Evolutionary conservation across 2,888 invertebrate genomes (phyloP).

Genomic region (Scaptomyza reducta): DNA sequence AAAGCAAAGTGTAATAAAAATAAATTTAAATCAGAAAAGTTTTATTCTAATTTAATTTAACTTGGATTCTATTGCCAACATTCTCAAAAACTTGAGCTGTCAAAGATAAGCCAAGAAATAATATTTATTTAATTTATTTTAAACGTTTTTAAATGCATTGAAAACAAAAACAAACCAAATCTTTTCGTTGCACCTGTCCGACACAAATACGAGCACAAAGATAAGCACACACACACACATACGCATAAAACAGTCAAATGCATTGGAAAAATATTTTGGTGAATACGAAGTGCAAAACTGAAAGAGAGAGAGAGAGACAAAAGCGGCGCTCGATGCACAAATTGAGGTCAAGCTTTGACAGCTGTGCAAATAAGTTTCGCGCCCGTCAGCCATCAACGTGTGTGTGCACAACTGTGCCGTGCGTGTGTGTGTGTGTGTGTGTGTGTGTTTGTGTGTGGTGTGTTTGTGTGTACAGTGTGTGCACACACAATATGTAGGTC

Average conservation of each 20-base stretch:
- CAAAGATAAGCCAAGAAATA: slow-evolving; percentile 29
- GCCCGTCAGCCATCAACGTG: slow-evolving; percentile 27
- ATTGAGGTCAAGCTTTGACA: slow-evolving; percentile 77
- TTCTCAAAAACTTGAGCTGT: slow-evolving; percentile 5
- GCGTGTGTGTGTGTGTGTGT: slow-evolving; percentile 7
- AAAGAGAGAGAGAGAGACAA: slow-evolving; percentile 18
- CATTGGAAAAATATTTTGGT: slow-evolving; percentile 59
- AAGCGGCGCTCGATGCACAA: slow-evolving; percentile 47
- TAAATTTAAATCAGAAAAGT: background rate
- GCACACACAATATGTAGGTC: slow-evolving; percentile 46
- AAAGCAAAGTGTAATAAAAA: background rate
- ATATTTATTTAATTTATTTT: slow-evolving; percentile 33
- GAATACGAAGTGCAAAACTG: background rate
- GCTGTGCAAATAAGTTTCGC: slow-evolving; percentile 77
- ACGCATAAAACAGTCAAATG: slow-evolving; percentile 73
- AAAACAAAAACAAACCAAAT: slow-evolving; percentile 36
- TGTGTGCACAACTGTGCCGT: slow-evolving; percentile 34
- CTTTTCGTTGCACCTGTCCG: slow-evolving; percentile 63
- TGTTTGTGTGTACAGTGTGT: slow-evolving; percentile 6
- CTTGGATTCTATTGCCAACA: no score
- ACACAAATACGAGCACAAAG: slow-evolving; percentile 24
- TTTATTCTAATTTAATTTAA: slow-evolving; percentile 5
- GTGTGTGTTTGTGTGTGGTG: slow-evolving; percentile 10
- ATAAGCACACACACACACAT: slow-evolving; percentile 24
- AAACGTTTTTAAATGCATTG: slow-evolving; percentile 6